phyloP scores from a whole-genome alignment of 2,113 vertebrate genomes.

The Anarrhichthys ocellatus region DNA sequence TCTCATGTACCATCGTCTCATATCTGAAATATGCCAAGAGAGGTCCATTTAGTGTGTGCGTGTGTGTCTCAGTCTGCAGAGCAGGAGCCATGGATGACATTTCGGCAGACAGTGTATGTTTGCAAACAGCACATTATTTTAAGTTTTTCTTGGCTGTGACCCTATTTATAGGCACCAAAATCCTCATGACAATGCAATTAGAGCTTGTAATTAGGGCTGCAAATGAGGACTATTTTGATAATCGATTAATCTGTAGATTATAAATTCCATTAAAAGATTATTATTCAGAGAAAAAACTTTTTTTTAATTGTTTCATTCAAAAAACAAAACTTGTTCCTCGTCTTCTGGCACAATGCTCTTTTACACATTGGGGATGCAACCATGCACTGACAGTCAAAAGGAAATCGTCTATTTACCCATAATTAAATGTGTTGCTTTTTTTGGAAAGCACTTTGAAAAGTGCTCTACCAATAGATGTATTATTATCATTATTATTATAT shows the following conservation, averaged over 20 bases:
- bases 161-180: background rate
- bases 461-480: no score
- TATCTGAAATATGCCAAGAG: constrained; percentile 19
- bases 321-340: no score
- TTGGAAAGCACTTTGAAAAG: no score
- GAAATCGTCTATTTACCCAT: no score
- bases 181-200: background rate
- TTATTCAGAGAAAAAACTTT: background rate
- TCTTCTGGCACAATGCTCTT: no score
- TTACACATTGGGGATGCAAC: no score
- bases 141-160: background rate
- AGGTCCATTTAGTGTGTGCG: constrained; percentile 14
- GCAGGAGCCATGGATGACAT: constrained; percentile 10
- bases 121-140: background rate
- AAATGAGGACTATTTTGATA: background rate
- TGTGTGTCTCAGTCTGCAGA: background rate
- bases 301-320: no score
- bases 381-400: no score
- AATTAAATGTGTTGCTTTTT: no score
- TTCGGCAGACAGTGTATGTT: constrained; percentile 5
- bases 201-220: background rate
- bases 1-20: constrained; percentile 4
- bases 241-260: background rate
- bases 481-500: background rate
- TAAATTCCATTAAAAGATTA: background rate